Evolutionary conservation across 2,888 invertebrate genomes (phyloP), one percentile per base, ranked within the genome.

Genomic region (Stenoptilia bipunctidactyla): DNA sequence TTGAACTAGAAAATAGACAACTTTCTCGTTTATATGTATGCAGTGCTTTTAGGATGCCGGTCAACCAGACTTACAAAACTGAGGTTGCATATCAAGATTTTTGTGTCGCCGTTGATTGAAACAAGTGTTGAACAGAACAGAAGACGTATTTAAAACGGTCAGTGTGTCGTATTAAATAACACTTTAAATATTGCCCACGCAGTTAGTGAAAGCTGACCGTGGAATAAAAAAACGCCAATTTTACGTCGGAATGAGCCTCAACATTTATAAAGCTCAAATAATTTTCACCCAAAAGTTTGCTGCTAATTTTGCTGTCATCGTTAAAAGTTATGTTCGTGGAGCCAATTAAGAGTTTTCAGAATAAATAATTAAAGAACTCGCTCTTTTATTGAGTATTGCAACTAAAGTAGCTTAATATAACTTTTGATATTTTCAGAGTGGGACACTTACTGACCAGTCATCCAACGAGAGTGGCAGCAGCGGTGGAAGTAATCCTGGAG

Each of bases 401-500:
- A n/a, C n/a, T n/a, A n/a, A n/a, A n/a, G n/a, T n/a, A n/a, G n/a
- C n/a, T n/a, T n/a, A n/a, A n/a, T n/a, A n/a, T n/a, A n/a, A n/a
- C n/a, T 20, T 20, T 30, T n/a, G 9, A 4, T 4, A 30, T 8
- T 34, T 34, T 34, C 76, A 83, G 83, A 74, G 69, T 44, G 76
- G 74, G 46, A 66, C 68, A 14, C 58, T 76, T 34, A 70, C 74
- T 41, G 82, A 82, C 42, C 80, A 82, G 48, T 61, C 82, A 0
- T 70, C 80, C 1, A 82, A 82, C 43, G 82, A 82, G 38, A 68
- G 89, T 86, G 44, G 86, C 85, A 56, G 75, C 83, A 40, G 88
- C 61, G 47, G 77, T 61, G 86, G 86, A 37, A 86, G 88, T 13
- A 75, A 83, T 36, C 69, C 82, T 0, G 87, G 85, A 37, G 62